Percentiles rank a stretch among this genome's conserved stretches.
Conservation (phyloP, 2,113 vertebrate genomes). For the Nibea coibor region DNA sequence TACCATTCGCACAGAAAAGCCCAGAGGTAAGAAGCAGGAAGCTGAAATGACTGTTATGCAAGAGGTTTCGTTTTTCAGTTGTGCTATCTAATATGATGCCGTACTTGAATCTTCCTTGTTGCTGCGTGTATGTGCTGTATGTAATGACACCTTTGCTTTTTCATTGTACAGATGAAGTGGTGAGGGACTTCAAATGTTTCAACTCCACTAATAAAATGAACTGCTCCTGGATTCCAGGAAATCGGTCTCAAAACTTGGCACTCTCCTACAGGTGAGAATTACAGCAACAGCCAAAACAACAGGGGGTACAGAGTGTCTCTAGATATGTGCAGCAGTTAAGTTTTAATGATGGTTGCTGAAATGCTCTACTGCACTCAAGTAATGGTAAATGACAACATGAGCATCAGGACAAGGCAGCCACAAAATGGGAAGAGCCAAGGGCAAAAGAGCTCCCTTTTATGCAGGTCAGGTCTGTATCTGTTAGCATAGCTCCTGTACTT, state of each 20-base stretch:
- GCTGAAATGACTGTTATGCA: neutral
- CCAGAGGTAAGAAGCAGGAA: slow-evolving; percentile 39
- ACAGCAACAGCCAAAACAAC: neutral
- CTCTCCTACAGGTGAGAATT: slow-evolving; percentile 72
- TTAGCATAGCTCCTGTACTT: neutral
- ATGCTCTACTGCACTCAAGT: neutral
- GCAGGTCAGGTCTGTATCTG: neutral
- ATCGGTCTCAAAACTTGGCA: neutral
- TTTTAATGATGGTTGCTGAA: neutral
- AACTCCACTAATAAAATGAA: neutral
- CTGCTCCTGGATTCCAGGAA: slow-evolving; percentile 74
- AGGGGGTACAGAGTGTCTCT: neutral
- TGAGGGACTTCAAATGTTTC: slow-evolving; percentile 68
- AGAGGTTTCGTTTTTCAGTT: neutral
- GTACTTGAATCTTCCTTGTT: neutral
- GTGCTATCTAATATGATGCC: neutral
- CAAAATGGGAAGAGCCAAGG: neutral
- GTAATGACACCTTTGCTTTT: neutral
- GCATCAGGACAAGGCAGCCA: neutral
- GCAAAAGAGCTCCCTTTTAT: neutral
- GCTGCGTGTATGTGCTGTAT: neutral
- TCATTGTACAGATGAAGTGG: slow-evolving; percentile 41
- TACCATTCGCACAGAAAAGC: fast-evolving
- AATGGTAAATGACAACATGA: neutral
- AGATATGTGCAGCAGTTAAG: neutral